Percentiles rank a stretch among this genome's conserved stretches.
Evolutionary conservation across 2,888 invertebrate genomes (phyloP).

Genomic region (Galerucella pusilla): DNA sequence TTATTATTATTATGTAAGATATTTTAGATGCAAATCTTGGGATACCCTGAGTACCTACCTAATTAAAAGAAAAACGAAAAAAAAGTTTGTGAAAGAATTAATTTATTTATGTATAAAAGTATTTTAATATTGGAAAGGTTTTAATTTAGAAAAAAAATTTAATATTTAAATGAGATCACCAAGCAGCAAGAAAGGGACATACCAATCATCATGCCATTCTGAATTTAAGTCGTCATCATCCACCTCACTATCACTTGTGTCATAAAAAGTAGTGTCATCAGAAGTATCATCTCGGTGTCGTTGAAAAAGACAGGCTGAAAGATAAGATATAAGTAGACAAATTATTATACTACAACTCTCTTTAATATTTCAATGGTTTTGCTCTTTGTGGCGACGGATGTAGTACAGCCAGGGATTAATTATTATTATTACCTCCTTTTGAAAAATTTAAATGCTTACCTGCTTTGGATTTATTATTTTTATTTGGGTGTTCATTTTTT

Average conservation of each 20-base stretch:
- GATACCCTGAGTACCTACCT: not conserved
- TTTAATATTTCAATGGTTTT: too few species aligned
- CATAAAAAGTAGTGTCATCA: too few species aligned
- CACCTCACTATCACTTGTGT: not conserved
- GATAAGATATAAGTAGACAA: too few species aligned
- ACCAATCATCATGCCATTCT: constrained; percentile 20
- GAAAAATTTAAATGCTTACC: not conserved
- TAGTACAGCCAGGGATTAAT: too few species aligned
- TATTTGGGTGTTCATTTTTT: constrained; percentile 14
- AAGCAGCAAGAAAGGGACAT: constrained; percentile 19
- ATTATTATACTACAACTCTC: too few species aligned
- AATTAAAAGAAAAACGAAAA: not conserved
- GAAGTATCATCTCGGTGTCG: not conserved
- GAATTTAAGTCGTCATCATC: constrained; percentile 1
- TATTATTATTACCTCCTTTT: not conserved
- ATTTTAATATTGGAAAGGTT: not conserved
- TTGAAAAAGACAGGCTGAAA: not conserved
- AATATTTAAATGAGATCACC: constrained; percentile 6
- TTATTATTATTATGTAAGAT: too few species aligned
- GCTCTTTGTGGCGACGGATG: too few species aligned
- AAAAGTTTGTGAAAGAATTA: too few species aligned
- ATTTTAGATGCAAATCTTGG: too few species aligned
- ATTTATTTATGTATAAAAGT: not conserved
- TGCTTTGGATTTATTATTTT: not conserved
- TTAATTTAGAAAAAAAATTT: not conserved